These are phyloP conservation scores for Megaceryle alcyon DNA, from an alignment of 2,797 vertebrate species.

Conservation along the genomic window DNA sequence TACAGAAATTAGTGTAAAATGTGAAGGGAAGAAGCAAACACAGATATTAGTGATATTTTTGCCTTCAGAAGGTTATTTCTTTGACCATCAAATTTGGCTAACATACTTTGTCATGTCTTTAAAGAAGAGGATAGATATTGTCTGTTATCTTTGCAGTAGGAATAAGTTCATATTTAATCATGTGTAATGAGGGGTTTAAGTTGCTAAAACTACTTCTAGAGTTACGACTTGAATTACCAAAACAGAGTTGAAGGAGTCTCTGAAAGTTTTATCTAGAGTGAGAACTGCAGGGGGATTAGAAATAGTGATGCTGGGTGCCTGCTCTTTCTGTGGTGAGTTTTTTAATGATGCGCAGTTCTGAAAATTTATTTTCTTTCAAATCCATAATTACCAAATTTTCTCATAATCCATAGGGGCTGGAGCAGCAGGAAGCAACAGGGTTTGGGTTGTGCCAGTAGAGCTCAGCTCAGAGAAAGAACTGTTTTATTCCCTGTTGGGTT, in stretches of 20 bases:
- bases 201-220: not conserved
- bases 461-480: not conserved
- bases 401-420: not conserved
- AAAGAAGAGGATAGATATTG: not conserved
- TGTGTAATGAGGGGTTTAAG: not conserved
- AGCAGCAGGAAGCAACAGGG: not conserved
- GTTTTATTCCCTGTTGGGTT: not conserved
- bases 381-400: not conserved
- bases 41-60: not conserved
- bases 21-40: not conserved
- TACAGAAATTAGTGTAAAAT: not conserved
- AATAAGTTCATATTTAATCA: not conserved
- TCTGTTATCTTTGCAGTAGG: not conserved
- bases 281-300: not conserved
- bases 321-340: not conserved
- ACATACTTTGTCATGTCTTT: not conserved
- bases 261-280: not conserved
- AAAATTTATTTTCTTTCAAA: not conserved
- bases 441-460: not conserved
- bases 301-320: fast-evolving
- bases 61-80: not conserved
- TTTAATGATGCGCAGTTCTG: not conserved
- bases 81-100: not conserved
- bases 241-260: not conserved
- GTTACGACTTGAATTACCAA: not conserved